phyloP scores from a whole-genome alignment of 2,113 vertebrate genomes.

The Petrocephalus microphthalmus region DNA sequence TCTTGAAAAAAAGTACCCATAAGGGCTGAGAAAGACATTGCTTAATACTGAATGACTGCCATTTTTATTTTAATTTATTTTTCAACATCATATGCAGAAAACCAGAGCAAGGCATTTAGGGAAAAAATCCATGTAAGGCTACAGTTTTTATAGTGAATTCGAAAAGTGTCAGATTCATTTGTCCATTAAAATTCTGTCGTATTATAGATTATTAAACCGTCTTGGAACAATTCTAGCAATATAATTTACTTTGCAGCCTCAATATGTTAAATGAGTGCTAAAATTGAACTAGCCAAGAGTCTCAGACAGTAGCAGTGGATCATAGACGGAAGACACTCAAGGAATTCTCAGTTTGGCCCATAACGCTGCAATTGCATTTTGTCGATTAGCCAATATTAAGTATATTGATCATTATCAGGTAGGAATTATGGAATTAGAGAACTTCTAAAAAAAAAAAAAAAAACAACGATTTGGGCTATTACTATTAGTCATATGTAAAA shows the following conservation, averaged over 20 bases:
- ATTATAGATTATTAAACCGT: neutral
- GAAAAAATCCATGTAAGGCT: neutral
- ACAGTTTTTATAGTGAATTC: neutral
- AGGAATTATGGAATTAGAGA: neutral
- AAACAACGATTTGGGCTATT: neutral
- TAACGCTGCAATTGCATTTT: neutral
- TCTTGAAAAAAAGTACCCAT: neutral
- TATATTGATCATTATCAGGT: neutral
- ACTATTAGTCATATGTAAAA: neutral
- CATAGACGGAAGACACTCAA: neutral
- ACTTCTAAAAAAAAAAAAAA: neutral
- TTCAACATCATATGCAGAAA: neutral
- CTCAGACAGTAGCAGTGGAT: neutral
- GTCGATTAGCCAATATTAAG: neutral
- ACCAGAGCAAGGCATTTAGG: neutral
- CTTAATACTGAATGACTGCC: neutral
- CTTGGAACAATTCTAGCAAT: neutral
- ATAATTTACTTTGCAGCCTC: neutral
- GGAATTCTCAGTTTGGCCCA: neutral
- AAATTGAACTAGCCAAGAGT: neutral
- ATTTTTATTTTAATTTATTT: constrained; percentile 5
- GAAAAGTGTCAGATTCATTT: neutral
- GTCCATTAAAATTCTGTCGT: neutral
- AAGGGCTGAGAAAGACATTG: neutral
- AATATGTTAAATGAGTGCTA: neutral